Conservation (phyloP, 2,113 vertebrate genomes). For the Apodemus speciosus region DNA sequence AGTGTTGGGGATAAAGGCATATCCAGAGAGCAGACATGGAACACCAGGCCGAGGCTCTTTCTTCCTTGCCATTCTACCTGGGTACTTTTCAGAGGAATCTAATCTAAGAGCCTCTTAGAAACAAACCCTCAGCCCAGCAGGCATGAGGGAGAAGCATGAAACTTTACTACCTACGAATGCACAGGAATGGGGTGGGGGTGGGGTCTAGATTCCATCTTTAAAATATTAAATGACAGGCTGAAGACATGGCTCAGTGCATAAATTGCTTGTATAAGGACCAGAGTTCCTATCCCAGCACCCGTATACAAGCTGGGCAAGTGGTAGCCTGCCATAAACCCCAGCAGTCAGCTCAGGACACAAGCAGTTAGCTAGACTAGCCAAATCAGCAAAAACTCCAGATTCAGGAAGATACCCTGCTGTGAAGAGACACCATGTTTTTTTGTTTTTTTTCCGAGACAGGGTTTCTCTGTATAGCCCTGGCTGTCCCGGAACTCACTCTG, state of each 20-base stretch:
- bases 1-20: not conserved
- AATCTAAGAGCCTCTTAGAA: not conserved
- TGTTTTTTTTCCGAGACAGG: too few species aligned
- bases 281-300: not conserved
- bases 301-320: not conserved
- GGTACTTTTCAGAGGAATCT: conserved; percentile 2
- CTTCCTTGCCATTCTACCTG: not conserved
- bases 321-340: not conserved
- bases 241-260: not conserved
- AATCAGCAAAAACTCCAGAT: too few species aligned
- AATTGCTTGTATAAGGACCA: not conserved
- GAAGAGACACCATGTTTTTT: too few species aligned
- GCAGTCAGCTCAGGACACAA: not conserved
- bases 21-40: not conserved
- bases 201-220: not conserved
- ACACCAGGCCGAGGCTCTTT: not conserved
- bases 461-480: too few species aligned
- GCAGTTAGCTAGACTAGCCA: not conserved
- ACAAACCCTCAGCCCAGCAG: not conserved
- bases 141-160: not conserved
- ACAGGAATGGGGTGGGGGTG: not conserved
- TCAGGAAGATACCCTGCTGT: not conserved
- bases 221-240: not conserved
- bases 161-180: not conserved
- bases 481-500: too few species aligned